Conservation (phyloP, 2,797 vertebrate genomes). For the Lepilemur ruficaudatus region DNA sequence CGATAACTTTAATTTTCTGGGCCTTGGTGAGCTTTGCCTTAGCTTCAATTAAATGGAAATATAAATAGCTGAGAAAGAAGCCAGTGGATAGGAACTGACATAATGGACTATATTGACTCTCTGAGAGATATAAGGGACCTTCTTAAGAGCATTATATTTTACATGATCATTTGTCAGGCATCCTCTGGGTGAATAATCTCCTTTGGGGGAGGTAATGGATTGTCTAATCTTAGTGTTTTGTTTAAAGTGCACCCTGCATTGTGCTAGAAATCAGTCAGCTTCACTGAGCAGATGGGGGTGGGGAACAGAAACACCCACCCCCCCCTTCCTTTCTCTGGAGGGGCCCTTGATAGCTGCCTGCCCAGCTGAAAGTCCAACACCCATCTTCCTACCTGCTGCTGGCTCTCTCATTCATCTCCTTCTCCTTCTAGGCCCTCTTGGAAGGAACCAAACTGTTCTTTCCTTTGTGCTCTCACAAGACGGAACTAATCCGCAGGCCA, state of each 20-base stretch:
- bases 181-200: constrained; percentile 57
- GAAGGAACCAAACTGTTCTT: neutral
- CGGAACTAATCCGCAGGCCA: neutral
- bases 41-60: constrained; percentile 65
- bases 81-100: constrained; percentile 53
- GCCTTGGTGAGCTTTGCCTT: constrained; percentile 45
- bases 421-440: neutral
- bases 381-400: neutral
- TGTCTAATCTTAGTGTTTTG: constrained; percentile 47
- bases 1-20: constrained; percentile 62
- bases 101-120: constrained; percentile 73
- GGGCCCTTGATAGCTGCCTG: neutral
- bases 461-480: neutral
- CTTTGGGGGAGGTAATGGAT: constrained; percentile 40
- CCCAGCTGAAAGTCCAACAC: neutral
- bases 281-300: neutral
- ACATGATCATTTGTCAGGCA: constrained; percentile 62
- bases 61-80: constrained; percentile 64
- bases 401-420: neutral
- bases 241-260: constrained; percentile 39
- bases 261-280: constrained; percentile 4
- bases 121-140: constrained; percentile 57
- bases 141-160: constrained; percentile 75
- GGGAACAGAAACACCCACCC: neutral
- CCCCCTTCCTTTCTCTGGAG: neutral